phyloP scores from a whole-genome alignment of 1,140 invertebrate genomes.

The Neodiprion virginianus region DNA sequence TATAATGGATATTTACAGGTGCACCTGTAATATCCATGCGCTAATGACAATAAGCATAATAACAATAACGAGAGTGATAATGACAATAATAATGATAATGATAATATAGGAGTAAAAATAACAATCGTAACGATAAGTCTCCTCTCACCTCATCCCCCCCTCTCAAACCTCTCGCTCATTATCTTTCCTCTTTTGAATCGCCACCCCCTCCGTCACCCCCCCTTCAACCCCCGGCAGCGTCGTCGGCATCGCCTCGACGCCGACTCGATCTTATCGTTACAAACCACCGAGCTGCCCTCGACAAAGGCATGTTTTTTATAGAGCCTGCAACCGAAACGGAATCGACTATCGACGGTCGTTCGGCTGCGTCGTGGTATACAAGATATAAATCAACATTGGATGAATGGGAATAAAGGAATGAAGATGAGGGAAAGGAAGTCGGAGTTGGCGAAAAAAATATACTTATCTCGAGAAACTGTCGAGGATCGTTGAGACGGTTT shows the following conservation, averaged over 20 bases:
- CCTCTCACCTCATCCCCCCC: constrained; percentile 1
- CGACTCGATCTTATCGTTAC: neutral
- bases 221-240: neutral
- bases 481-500: too few species aligned
- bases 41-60: constrained; percentile 50
- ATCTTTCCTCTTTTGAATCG: constrained; percentile 43
- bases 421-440: too few species aligned
- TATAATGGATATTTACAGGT: constrained; percentile 37
- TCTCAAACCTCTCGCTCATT: constrained; percentile 22
- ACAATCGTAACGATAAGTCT: constrained; percentile 26
- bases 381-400: too few species aligned
- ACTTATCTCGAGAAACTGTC: too few species aligned
- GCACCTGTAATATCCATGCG: constrained; percentile 18
- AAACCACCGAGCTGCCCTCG: neutral
- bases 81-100: constrained; percentile 32
- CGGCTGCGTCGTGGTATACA: too few species aligned
- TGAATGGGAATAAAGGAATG: too few species aligned
- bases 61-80: constrained; percentile 39
- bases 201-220: constrained; percentile 5
- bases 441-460: too few species aligned
- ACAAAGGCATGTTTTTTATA: neutral
- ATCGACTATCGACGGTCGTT: too few species aligned
- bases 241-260: neutral
- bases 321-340: too few species aligned
- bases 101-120: constrained; percentile 35